Percentiles rank a stretch among this genome's conserved stretches.
These are phyloP conservation scores for Pseudachorutes palmiensis DNA, from an alignment of 1,140 invertebrate species.

Conservation along the genomic window DNA sequence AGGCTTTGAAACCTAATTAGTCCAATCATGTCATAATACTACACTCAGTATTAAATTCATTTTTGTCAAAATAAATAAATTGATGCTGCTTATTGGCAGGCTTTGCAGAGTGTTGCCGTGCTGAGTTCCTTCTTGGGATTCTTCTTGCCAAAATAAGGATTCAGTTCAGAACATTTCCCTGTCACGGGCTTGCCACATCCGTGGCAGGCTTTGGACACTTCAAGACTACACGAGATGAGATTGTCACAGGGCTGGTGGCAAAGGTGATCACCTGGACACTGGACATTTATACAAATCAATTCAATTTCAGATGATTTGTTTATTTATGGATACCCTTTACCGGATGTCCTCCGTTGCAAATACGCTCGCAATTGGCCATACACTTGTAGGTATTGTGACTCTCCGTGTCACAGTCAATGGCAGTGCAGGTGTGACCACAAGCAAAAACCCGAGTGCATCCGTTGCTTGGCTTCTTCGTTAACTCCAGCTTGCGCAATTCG, in stretches of 20 bases:
- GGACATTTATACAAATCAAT: not conserved
- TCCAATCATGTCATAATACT: too few relatives aligned
- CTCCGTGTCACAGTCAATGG: too few relatives aligned
- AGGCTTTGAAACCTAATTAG: too few relatives aligned
- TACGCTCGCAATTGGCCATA: too few relatives aligned
- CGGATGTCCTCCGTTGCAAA: not conserved
- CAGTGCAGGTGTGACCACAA: not conserved
- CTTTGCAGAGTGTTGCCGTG: too few relatives aligned
- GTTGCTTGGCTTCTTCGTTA: slow-evolving; percentile 23
- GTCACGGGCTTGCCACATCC: not conserved
- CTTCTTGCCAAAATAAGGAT: slow-evolving; percentile 4
- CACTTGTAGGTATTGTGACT: too few relatives aligned
- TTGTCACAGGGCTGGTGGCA: not conserved
- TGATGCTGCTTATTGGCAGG: too few relatives aligned
- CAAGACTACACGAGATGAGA: not conserved
- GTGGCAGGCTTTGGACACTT: not conserved
- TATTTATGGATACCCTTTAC: not conserved
- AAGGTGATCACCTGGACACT: not conserved
- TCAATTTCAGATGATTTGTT: not conserved
- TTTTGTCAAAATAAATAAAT: too few relatives aligned
- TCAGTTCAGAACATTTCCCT: not conserved
- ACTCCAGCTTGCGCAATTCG: slow-evolving; percentile 22
- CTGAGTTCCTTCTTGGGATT: too few relatives aligned
- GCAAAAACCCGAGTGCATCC: slow-evolving; percentile 21
- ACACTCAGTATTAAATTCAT: too few relatives aligned